Base-by-base conservation (phyloP, 2,113 vertebrate species). In the Nasalis larvatus region DNA sequence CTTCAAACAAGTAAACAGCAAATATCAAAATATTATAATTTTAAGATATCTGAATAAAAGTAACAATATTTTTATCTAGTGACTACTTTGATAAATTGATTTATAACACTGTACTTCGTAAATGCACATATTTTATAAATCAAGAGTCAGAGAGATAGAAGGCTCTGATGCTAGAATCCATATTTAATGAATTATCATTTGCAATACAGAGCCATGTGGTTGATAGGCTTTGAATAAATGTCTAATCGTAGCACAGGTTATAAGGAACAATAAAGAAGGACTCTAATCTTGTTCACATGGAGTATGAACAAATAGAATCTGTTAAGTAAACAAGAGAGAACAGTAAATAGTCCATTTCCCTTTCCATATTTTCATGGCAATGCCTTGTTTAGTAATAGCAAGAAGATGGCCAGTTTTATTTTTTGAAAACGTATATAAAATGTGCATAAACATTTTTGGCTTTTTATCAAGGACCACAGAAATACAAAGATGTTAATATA, bases 1-100 rank as follows among this genome's bases (percentile, higher is more conserved):
- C 11, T 97, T 95, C 49, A 89, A 96, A 96, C 56, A 68, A 80
- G 23, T 96, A 83, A 94, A 63, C 8, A 78, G 47, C 54, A 89
- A 68, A 93, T 73, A 77, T 21, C 42, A 60, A 96, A 91, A 78
- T 12, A 68, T 37, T 73, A 97, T 10, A 18, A 25, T 91, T 89
- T 94, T 58, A 52, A 90, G 42, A 56, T 17, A 91, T 87, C 54
- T 89, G 8, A 89, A 96, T 54, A 68, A 81, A 97, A 76, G 17
- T 49, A 87, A 86, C 27, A 47, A 42, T 49, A 85, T 42, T 68
- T 92, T 95, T 37, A 35, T 45, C 66, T 81, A 86, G 4, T 54
- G 12, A 83, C 37, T 73, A 68, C 52, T 93, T 2, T 77, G 84
- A 92, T 73, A 35, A 96, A 73, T 1, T 96, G 78, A 82, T 23